Evolutionary conservation across 2,797 vertebrate species (phyloP).

Genomic region (Malurus leucopterus): DNA sequence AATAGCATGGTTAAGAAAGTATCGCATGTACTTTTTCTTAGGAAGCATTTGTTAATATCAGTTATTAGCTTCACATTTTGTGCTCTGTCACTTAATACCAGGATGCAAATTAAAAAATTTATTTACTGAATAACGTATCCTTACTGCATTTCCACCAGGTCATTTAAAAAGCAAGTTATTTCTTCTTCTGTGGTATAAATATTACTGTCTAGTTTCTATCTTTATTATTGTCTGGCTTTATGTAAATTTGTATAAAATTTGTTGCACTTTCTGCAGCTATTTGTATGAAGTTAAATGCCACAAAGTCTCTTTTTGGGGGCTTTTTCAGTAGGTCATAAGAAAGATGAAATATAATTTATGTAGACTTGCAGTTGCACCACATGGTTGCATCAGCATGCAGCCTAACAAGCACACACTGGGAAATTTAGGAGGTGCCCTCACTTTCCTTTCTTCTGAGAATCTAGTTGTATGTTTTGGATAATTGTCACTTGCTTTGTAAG

Average conservation of each 20-base stretch:
- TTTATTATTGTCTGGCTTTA: not conserved
- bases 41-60: not conserved
- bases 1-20: not conserved
- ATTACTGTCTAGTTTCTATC: not conserved
- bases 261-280: not conserved
- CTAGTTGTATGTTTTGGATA: not conserved
- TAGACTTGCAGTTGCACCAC: not conserved
- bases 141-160: not conserved
- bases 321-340: not conserved
- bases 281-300: not conserved
- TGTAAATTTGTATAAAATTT: not conserved
- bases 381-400: not conserved
- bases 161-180: not conserved
- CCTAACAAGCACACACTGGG: not conserved
- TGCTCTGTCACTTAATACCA: not conserved
- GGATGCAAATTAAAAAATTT: not conserved
- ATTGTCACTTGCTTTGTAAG: not conserved
- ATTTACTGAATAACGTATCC: not conserved
- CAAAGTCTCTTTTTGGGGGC: fast-evolving
- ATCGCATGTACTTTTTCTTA: not conserved
- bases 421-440: not conserved
- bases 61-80: not conserved
- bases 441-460: not conserved
- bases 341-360: not conserved
- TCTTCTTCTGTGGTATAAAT: not conserved